A percentile compares a stretch with the other conserved stretches of the same genome.
phyloP scores from a whole-genome alignment of 2,888 invertebrate genomes.

The Corythucha ciliata region DNA sequence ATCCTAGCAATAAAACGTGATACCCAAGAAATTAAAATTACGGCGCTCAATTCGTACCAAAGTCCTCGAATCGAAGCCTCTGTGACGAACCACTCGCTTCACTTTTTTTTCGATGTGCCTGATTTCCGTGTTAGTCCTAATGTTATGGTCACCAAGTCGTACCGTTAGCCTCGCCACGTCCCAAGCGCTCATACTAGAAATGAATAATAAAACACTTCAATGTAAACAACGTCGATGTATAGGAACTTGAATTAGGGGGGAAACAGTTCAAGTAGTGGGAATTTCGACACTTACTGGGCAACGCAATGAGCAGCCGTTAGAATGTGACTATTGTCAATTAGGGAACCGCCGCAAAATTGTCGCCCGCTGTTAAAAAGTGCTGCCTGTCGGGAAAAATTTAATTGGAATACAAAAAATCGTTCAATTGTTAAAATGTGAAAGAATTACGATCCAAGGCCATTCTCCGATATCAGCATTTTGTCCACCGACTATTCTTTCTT shows the following conservation, averaged over 20 bases:
- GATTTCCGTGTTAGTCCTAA: constrained; percentile 63
- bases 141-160: constrained; percentile 73
- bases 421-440: background rate
- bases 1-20: too few relatives aligned
- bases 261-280: background rate
- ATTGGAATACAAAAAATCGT: background rate
- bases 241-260: background rate
- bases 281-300: constrained; percentile 62
- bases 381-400: constrained; percentile 42
- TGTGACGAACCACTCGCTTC: constrained; percentile 73
- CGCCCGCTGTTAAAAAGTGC: constrained; percentile 72
- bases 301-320: constrained; percentile 83
- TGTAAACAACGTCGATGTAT: background rate
- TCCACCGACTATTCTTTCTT: constrained; percentile 77
- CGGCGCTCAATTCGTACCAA: constrained; percentile 54
- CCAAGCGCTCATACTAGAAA: constrained; percentile 73
- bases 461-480: constrained; percentile 69
- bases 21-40: too few relatives aligned
- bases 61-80: constrained; percentile 72
- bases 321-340: constrained; percentile 68
- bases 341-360: constrained; percentile 81
- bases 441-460: constrained; percentile 54
- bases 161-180: constrained; percentile 75
- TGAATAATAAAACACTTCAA: background rate
- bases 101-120: constrained; percentile 68